phyloP scores from a whole-genome alignment of 2,888 invertebrate species.

The Busseola fusca region DNA sequence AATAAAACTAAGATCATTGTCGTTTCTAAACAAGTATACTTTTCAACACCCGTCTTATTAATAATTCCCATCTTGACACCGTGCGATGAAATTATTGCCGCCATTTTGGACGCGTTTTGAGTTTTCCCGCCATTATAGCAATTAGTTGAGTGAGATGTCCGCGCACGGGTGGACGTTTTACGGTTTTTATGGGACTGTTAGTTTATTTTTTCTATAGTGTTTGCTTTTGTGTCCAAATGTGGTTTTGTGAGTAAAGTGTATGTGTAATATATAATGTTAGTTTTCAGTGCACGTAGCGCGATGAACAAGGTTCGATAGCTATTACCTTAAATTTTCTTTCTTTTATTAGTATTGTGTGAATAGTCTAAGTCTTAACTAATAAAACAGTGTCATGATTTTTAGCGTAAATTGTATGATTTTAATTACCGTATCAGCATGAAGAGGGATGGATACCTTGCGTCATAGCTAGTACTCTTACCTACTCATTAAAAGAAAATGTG shows the following conservation, averaged over 20 bases:
- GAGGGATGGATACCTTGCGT: not conserved
- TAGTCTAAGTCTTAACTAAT: not conserved
- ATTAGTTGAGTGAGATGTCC: conserved; percentile 89
- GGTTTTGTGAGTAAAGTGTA: conserved; percentile 46
- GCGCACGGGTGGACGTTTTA: conserved; percentile 79
- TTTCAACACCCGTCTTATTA: conserved; percentile 87
- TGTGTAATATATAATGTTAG: conserved; percentile 10
- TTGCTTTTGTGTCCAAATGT: conserved; percentile 56
- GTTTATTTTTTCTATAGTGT: conserved; percentile 68
- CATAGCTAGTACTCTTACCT: no score
- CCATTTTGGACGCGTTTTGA: conserved; percentile 81
- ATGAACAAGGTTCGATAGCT: not conserved
- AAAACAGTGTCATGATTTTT: not conserved
- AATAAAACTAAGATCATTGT: conserved; percentile 85
- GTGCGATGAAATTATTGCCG: conserved; percentile 82
- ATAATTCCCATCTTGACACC: conserved; percentile 82
- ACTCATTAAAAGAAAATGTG: no score
- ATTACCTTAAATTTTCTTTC: not conserved
- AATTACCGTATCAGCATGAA: not conserved
- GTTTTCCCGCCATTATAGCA: conserved; percentile 86
- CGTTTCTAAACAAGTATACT: conserved; percentile 83
- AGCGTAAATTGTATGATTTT: not conserved
- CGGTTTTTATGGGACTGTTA: conserved; percentile 79
- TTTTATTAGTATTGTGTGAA: not conserved
- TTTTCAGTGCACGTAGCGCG: not conserved